Conservation (phyloP, 2,888 invertebrate species). For the Campoplex capitator region DNA sequence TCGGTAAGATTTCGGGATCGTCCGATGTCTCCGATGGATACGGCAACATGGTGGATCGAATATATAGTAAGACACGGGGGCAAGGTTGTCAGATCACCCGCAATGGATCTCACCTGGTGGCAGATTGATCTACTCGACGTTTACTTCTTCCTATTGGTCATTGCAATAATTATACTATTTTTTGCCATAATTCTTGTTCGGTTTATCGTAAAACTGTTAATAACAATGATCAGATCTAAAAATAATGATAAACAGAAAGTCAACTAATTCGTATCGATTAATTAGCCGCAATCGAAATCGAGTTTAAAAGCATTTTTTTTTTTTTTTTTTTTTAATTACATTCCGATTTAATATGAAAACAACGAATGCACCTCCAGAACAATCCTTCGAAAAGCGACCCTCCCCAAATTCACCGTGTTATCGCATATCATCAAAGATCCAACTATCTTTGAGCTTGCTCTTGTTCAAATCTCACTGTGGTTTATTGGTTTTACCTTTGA, state of each 20-base stretch:
- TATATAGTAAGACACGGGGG: slow-evolving; percentile 77
- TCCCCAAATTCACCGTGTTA: neutral
- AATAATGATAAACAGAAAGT: slow-evolving; percentile 7
- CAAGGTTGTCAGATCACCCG: slow-evolving; percentile 76
- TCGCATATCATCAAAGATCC: no score
- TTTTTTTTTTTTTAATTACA: neutral
- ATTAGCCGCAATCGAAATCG: neutral
- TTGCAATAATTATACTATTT: neutral
- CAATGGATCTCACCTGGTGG: slow-evolving; percentile 80
- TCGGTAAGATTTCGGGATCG: slow-evolving; percentile 77
- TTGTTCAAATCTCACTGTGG: neutral
- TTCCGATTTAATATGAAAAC: neutral
- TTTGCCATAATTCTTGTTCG: slow-evolving; percentile 14
- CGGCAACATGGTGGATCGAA: slow-evolving; percentile 79
- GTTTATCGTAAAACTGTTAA: neutral
- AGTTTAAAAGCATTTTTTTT: neutral
- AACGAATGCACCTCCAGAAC: neutral
- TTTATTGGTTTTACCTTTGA: neutral
- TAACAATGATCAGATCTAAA: neutral
- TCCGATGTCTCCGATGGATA: slow-evolving; percentile 76
- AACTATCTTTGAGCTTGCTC: neutral
- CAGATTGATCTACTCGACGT: slow-evolving; percentile 78
- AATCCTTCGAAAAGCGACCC: neutral
- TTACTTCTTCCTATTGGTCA: slow-evolving; percentile 54
- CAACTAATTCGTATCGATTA: neutral